Percentiles rank a stretch among this genome's conserved stretches.
phyloP scores from a whole-genome alignment of 2,888 invertebrate species.

The Agonopterix subpropinquella region DNA sequence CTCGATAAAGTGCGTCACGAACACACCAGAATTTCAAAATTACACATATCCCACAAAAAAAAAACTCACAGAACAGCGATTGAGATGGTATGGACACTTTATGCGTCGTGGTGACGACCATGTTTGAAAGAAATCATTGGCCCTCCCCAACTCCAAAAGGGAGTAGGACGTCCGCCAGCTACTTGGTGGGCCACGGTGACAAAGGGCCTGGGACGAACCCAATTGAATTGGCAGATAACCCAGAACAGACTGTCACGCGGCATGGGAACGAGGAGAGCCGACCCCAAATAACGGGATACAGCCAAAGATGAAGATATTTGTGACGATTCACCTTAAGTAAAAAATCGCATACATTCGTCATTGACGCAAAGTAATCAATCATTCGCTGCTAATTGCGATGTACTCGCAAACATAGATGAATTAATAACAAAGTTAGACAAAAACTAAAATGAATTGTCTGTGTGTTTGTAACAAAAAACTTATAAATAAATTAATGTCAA shows the following conservation, averaged over 20 bases:
- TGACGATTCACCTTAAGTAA: constrained; percentile 4
- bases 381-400: constrained; percentile 6
- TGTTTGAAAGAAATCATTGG: background rate
- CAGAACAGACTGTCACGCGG: background rate
- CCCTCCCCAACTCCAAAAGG: background rate
- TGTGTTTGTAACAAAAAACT: constrained; percentile 3
- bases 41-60: background rate
- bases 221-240: background rate
- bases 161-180: background rate
- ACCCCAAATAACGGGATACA: background rate
- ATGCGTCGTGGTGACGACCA: background rate
- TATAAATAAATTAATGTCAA: constrained; percentile 8
- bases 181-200: background rate
- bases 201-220: background rate
- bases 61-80: background rate
- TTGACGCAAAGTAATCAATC: constrained; percentile 5
- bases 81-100: background rate
- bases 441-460: constrained; percentile 1
- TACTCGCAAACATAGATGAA: constrained; percentile 4
- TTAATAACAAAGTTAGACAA: constrained; percentile 2
- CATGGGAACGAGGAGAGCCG: background rate
- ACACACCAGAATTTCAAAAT: no score
- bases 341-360: constrained; percentile 5
- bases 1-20: no score
- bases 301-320: background rate